A percentile compares a stretch with the other conserved stretches of the same genome.
phyloP scores from a whole-genome alignment of 2,797 vertebrate genomes.

The Molossus molossus region DNA sequence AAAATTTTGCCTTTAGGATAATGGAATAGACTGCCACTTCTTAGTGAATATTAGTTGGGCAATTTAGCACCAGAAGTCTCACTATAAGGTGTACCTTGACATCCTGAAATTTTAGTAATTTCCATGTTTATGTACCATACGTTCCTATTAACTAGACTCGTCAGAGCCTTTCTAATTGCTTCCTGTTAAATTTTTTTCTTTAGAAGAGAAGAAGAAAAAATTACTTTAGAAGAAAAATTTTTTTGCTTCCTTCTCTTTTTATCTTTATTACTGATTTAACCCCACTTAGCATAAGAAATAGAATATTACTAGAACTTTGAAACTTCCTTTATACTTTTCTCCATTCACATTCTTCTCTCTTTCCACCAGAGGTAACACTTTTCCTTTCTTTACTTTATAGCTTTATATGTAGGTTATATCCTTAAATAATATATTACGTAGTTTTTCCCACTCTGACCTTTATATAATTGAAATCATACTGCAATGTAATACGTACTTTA shows the following conservation, averaged over 20 bases:
- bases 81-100: neutral
- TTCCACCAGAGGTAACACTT: neutral
- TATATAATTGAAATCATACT: neutral
- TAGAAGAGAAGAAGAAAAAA: neutral
- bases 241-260: neutral
- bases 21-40: neutral
- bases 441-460: neutral
- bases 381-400: neutral
- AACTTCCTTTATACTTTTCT: neutral
- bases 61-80: neutral
- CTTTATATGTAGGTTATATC: neutral
- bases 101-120: constrained; percentile 40
- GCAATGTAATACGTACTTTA: no score
- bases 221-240: neutral
- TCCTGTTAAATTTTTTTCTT: neutral
- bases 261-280: neutral
- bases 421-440: neutral
- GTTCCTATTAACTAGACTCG: neutral
- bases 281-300: neutral
- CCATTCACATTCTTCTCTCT: neutral
- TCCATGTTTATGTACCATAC: neutral
- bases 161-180: neutral
- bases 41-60: neutral
- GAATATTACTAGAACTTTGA: neutral
- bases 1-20: neutral